phyloP scores from a whole-genome alignment of 1,140 invertebrate species.

The Drosophila persimilis region DNA sequence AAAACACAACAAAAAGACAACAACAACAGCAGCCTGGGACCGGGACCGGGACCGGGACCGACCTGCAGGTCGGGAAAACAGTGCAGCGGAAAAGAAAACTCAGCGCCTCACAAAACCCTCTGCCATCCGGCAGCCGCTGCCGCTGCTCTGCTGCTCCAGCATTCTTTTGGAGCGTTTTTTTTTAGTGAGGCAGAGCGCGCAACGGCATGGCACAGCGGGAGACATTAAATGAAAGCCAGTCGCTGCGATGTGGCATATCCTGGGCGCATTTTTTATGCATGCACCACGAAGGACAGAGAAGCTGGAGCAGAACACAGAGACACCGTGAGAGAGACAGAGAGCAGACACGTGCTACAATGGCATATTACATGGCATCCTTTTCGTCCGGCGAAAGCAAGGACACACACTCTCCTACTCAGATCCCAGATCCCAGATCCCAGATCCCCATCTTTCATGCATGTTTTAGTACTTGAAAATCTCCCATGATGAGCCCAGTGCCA shows the following conservation, averaged over 20 bases:
- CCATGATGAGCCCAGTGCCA: slow-evolving; percentile 68
- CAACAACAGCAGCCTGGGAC: slow-evolving; percentile 28
- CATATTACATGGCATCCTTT: slow-evolving; percentile 67
- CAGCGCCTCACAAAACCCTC: slow-evolving; percentile 31
- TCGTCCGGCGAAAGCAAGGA: slow-evolving; percentile 23
- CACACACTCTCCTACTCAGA: neutral
- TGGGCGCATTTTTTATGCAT: slow-evolving; percentile 69
- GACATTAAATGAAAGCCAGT: slow-evolving; percentile 58
- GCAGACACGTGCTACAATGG: slow-evolving; percentile 43
- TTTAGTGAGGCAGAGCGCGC: no score
- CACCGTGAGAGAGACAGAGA: neutral
- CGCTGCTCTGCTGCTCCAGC: slow-evolving; percentile 14
- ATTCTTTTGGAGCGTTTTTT: slow-evolving; percentile 24
- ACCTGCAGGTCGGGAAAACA: slow-evolving; percentile 38
- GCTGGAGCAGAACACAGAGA: neutral
- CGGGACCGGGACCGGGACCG: slow-evolving; percentile 1
- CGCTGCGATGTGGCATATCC: slow-evolving; percentile 55
- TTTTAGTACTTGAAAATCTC: slow-evolving; percentile 63
- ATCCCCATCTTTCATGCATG: slow-evolving; percentile 48
- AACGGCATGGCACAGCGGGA: slow-evolving; percentile 44
- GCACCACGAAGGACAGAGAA: slow-evolving; percentile 38
- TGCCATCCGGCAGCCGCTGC: slow-evolving; percentile 33
- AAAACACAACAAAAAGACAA: slow-evolving; percentile 30
- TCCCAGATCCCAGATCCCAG: neutral
- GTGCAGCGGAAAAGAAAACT: slow-evolving; percentile 61